Percentiles rank a stretch among this genome's conserved stretches.
phyloP scores from a whole-genome alignment of 1,140 invertebrate species.

The Pseudomyrmex gracilis region DNA sequence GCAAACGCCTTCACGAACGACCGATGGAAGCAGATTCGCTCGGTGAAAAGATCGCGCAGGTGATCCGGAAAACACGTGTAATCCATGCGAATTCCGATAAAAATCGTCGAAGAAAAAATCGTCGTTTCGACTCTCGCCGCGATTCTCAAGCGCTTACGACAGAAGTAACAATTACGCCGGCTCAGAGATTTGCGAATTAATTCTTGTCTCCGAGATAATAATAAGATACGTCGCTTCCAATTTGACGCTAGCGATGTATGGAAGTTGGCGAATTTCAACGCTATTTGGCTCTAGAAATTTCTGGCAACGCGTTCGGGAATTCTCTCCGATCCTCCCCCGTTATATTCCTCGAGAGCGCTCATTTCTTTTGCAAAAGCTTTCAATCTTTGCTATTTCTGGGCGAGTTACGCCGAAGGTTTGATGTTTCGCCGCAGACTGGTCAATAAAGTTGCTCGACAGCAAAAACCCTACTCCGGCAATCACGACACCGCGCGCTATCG shows the following conservation, averaged over 20 bases:
- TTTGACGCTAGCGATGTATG: background rate
- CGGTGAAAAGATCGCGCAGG: background rate
- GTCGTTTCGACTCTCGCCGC: background rate
- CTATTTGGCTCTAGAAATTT: background rate
- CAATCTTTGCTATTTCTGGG: constrained; percentile 51
- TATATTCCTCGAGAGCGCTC: background rate
- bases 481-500: background rate
- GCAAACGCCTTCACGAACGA: constrained; percentile 3
- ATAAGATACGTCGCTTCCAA: background rate
- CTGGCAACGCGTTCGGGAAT: background rate
- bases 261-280: background rate
- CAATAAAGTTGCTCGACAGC: constrained; percentile 44
- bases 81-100: constrained; percentile 36
- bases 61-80: constrained; percentile 28
- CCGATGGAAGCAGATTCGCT: constrained; percentile 44
- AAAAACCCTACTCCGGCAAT: background rate
- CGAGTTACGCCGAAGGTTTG: constrained; percentile 26
- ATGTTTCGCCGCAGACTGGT: constrained; percentile 39
- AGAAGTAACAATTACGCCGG: background rate
- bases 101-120: constrained; percentile 46
- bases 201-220: background rate
- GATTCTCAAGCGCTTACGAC: background rate
- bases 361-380: background rate
- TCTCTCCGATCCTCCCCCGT: too few relatives aligned
- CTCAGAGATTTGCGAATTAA: background rate